Evolutionary conservation across 2,113 vertebrate genomes (phyloP), one percentile per base, ranked within the genome.

Genomic region (Manacus vitellinus): DNA sequence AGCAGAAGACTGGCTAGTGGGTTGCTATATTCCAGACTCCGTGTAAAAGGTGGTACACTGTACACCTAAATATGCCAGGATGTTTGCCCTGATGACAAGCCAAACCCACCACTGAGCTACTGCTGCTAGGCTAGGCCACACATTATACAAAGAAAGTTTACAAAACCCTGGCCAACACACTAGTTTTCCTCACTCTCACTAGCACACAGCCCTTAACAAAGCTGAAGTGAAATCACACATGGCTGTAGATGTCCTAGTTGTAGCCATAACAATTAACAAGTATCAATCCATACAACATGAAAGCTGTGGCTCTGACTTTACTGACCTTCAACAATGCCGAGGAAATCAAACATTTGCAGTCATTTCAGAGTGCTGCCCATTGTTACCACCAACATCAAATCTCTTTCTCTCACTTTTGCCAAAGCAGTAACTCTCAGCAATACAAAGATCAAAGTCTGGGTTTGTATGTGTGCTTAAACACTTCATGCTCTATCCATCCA

Each of bases 1-100:
- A 96, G 92, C 94, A 96, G 95, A 96, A 96, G 92, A 92, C 70
- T 39, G 77, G 86, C 80, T 85, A 93, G 90, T 86, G 59, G 56
- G 83, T 54, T 94, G 83, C 68, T 78, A 4, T 13, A 66, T 28
- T 78, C 73, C 92, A 82, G 65, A 92, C 37, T 90, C 49, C 56
- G 14, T 7, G 23, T 16, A 82, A 92, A 84, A 94, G 68, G 83
- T 54, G 58, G 44, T 65, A 74, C 54, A 68, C 68, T 65, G 52
- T 14, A 12, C 52, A 87, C n/a, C 61, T 92, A 92, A 93, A 92
- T 3, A 25, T 8, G 65, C 76, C 56, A 6, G 90, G 79, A 77
- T 47, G 56, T 28, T 83, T 90, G 72, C 82, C 72, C 88, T 86
- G 94, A 92, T 67, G 76, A 59, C 35, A 93, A 90, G 88, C 94